Evolutionary conservation across 2,797 vertebrate genomes (phyloP), one percentile per base, ranked within the genome.

Genomic region (Salarias fasciatus): DNA sequence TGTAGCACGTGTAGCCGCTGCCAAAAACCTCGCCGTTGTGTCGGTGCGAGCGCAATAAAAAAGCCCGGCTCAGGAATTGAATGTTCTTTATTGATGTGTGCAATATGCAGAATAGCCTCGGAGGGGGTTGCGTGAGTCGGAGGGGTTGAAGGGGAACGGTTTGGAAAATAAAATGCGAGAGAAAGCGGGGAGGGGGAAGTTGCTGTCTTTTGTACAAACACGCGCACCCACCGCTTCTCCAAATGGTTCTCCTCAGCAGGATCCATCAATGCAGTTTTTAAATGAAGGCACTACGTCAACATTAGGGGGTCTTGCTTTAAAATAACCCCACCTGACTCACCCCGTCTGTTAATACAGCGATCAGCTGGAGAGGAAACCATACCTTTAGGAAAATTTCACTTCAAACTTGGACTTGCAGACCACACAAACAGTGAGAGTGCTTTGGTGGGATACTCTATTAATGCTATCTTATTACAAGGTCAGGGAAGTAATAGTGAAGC

Each of bases 61-160:
- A 24, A 8, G 8, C 13, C 46, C 30, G 43, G 53, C 33, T 43
- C 52, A 29, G 18, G 49, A 77, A 63, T 18, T 61, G 57, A 83
- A 72, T 59, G 55, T 57, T 76, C 59, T 82, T 84, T 83, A 89
- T 84, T 85, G 73, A 24, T 24, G 89, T 81, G 84, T 84, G 73
- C 83, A 87, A 76, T 83, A 90, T 84, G 80, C 65, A 87, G 88
- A 87, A 87, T 75, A 54, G 78, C 54, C 63, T 50, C 61, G 14
- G 58, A 11, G 3, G 71, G 63, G 63, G 78, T 82, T 74, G 68
- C 75, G 63, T 55, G 36, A 63, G 64, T 77, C 9, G 0, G 55
- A 8, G 37, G 72, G 15, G 33, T 37, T 30, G 51, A 51, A 38
- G 18, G 11, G 10, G 62, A 46, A 47, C 37, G 6, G 60, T 46